Evolutionary conservation across 2,113 vertebrate genomes (phyloP).

Genomic region (Petrocephalus microphthalmus): DNA sequence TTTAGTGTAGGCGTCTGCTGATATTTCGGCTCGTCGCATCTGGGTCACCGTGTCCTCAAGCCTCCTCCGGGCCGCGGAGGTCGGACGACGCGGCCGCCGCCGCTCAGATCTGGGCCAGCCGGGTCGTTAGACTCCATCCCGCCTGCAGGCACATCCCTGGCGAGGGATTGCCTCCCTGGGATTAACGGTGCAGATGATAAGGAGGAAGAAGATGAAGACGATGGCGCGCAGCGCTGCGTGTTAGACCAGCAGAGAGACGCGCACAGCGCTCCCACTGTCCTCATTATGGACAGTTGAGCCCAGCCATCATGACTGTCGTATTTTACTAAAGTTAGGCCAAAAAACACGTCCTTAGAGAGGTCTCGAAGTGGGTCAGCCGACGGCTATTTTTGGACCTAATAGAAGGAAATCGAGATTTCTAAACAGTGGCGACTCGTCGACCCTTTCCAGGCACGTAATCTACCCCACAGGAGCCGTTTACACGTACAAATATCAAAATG

Average conservation of each 20-base stretch:
- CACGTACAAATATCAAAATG: slow-evolving; percentile 40
- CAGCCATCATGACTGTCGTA: slow-evolving; percentile 31
- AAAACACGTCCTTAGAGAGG: slow-evolving; percentile 38
- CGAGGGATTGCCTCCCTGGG: background rate
- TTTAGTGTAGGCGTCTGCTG: background rate
- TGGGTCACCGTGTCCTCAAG: slow-evolving; percentile 18
- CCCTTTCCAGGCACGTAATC: background rate
- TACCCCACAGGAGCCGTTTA: slow-evolving; percentile 25
- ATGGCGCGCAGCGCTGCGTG: background rate
- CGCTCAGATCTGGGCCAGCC: slow-evolving; percentile 5
- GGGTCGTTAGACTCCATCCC: background rate
- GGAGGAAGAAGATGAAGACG: background rate
- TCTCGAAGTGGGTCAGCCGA: slow-evolving; percentile 36
- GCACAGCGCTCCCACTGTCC: background rate
- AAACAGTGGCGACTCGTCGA: slow-evolving; percentile 9
- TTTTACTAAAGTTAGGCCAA: slow-evolving; percentile 42
- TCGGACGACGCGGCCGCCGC: background rate
- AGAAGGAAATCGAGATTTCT: slow-evolving; percentile 2
- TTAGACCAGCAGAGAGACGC: background rate
- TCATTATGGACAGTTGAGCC: slow-evolving; percentile 24
- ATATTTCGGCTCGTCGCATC: background rate
- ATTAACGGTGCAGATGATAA: background rate
- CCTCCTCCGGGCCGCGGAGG: slow-evolving; percentile 10
- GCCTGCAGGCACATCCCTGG: background rate
- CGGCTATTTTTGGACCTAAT: slow-evolving; percentile 15